Base-by-base conservation (phyloP, 2,797 vertebrate species). In the Muraenolepis orangiensis region DNA sequence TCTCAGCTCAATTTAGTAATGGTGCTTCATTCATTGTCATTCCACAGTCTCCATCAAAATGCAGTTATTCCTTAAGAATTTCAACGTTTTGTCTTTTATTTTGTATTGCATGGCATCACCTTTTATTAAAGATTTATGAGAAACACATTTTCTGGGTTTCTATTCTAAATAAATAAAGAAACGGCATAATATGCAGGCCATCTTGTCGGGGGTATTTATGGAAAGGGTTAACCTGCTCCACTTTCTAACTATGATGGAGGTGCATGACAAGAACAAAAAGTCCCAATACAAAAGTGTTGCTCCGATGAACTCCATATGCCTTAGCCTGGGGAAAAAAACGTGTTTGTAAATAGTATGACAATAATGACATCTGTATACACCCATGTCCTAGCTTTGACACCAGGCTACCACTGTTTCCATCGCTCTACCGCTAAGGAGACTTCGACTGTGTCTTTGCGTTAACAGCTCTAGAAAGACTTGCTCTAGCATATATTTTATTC, bases 61-160 rank as follows among this genome's bases (percentile, higher is more conserved):
- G 16, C 29, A 80, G 77, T 81, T 77, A 81, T 90, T 91, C 82
- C 78, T 83, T 61, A 85, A 80, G 40, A 2, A 81, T 72, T 82
- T 82, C 40, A 78, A 78, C 34, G 85, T 84, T 78, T 78, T 82
- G 71, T 75, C 73, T 32, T 75, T 72, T 84, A 85, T 84, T 90
- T n/a, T n/a, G n/a, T n/a, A n/a, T n/a, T 93, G 91, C 91, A 91
- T 92, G 89, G 86, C 87, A 82, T 86, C 90, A 89, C 90, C 90
- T 92, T n/a, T 87, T 88, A 95, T 93, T 94, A 94, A 94, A 94
- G 76, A 85, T 91, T 93, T 93, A 91, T 88, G 87, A 88, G 85
- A 91, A 87, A 26, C n/a, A 26, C 18, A 16, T 20, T 4, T 64
- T 64, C 57, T 64, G 57, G 57, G 57, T 64, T 64, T 57, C 51